Evolutionary conservation across 2,888 invertebrate species (phyloP).

Genomic region (Hirtodrosophila histrioides): DNA sequence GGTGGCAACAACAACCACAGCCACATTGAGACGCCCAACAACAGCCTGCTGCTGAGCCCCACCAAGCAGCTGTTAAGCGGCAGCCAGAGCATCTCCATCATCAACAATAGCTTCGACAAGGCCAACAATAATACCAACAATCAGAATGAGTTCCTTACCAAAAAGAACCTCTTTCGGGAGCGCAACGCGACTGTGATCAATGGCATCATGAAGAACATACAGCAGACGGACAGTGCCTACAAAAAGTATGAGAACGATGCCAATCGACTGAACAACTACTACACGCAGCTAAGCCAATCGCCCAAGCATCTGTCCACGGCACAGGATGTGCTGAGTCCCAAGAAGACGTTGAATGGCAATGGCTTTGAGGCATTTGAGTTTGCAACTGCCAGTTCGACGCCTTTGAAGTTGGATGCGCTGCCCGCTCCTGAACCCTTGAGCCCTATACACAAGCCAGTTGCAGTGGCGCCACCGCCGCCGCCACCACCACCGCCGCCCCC

Average conservation of each 20-base stretch:
- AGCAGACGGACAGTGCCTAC: constrained; percentile 73
- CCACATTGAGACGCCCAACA: constrained; percentile 64
- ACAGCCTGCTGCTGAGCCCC: constrained; percentile 77
- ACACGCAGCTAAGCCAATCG: constrained; percentile 81
- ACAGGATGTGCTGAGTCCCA: constrained; percentile 70
- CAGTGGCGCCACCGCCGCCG: constrained; percentile 44
- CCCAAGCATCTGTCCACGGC: constrained; percentile 75
- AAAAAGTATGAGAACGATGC: constrained; percentile 84
- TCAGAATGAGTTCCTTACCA: constrained; percentile 82
- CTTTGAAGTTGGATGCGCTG: constrained; percentile 50
- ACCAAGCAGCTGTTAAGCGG: constrained; percentile 76
- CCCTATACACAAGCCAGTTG: constrained; percentile 59
- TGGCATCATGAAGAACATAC: constrained; percentile 83
- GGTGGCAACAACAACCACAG: too few species aligned
- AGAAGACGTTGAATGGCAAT: constrained; percentile 74
- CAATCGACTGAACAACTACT: constrained; percentile 83
- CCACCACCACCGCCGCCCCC: constrained; percentile 82
- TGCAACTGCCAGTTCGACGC: constrained; percentile 42
- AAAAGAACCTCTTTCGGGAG: constrained; percentile 82
- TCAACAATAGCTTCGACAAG: constrained; percentile 80
- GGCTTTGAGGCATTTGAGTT: constrained; percentile 71
- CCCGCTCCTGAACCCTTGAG: constrained; percentile 57
- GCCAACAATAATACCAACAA: constrained; percentile 64
- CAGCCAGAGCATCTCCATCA: constrained; percentile 80
- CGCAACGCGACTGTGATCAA: constrained; percentile 83